Conservation (phyloP, 2,888 invertebrate genomes). For the Pandemis cinnamomeana region DNA sequence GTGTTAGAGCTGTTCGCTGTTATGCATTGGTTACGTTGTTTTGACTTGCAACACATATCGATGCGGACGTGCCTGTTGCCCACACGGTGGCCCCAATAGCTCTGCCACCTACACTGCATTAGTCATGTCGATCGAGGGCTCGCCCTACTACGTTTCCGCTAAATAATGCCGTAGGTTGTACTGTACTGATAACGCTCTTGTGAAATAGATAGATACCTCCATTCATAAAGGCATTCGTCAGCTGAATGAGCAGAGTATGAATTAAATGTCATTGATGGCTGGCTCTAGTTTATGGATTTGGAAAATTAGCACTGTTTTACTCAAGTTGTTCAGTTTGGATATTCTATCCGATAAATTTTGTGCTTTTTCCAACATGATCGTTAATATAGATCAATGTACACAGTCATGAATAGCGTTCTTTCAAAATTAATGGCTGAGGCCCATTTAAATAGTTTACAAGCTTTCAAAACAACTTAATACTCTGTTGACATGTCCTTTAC, state of each 20-base stretch:
- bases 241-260: slow-evolving; percentile 22
- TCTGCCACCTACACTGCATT: slow-evolving; percentile 60
- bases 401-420: slow-evolving; percentile 26
- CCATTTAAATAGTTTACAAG: slow-evolving; percentile 42
- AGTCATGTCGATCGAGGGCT: slow-evolving; percentile 66
- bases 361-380: background rate
- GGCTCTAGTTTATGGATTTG: background rate
- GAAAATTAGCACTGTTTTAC: background rate
- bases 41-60: background rate
- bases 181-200: slow-evolving; percentile 41
- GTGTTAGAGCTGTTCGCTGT: background rate
- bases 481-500: slow-evolving; percentile 33
- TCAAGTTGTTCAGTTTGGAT: background rate
- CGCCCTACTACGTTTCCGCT: slow-evolving; percentile 60
- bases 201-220: slow-evolving; percentile 43
- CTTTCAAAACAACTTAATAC: slow-evolving; percentile 41
- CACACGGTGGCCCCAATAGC: slow-evolving; percentile 58
- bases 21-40: slow-evolving; percentile 18
- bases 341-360: background rate
- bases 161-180: slow-evolving; percentile 39
- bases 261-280: slow-evolving; percentile 17
- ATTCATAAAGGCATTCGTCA: slow-evolving; percentile 40
- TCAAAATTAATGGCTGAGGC: slow-evolving; percentile 8
- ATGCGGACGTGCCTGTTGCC: slow-evolving; percentile 40
- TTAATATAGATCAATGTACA: background rate